Base-by-base conservation (phyloP, 2,888 invertebrate species). In the Dryomyza anilis region DNA sequence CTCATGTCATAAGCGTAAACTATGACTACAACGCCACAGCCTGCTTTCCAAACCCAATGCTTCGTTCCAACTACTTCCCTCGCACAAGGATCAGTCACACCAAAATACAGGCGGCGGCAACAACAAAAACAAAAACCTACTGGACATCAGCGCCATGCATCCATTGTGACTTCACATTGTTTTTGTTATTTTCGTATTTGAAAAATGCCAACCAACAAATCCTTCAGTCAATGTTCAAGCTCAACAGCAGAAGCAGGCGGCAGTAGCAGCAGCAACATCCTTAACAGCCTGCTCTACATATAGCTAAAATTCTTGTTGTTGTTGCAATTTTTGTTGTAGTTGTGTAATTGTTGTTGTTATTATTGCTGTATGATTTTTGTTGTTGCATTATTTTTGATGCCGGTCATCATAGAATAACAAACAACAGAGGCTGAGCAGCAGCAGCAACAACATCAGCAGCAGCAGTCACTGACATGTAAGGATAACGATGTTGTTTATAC, bases 331-430 rank as follows among this genome's bases (percentile, higher is more conserved):
- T n/a, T 48, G 48, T 48, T n/a, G 8, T 7, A 7, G 19, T 46
- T 46, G 19, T 70, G 70, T 67, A n/a, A n/a, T 4, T 25, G 50
- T 50, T 50, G 21, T 50, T 50, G 23, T 21, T 48, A 21, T 21
- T 48, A n/a, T n/a, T 48, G 48, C 21, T n/a, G 8, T 7, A 7
- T n/a, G n/a, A n/a, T 46, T 46, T 6, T 75, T 43, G 57, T 43
- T 39, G 25, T 46, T 45, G 16, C 23, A 23, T 46, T 58, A 46
- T 58, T 58, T 58, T 58, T 58, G 45, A 58, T 58, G 58, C 19
- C 46, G 46, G 58, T 58, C 69, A 67, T 72, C 70, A 71, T 73
- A 74, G 74, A 77, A 73, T 73, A 43, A 39, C 57, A 46, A n/a
- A 48, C 30, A 57, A 53, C 45, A 63, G 43, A 30, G 25, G 19